Conservation (phyloP, 2,888 invertebrate species). For the Nomada ruficornis region DNA sequence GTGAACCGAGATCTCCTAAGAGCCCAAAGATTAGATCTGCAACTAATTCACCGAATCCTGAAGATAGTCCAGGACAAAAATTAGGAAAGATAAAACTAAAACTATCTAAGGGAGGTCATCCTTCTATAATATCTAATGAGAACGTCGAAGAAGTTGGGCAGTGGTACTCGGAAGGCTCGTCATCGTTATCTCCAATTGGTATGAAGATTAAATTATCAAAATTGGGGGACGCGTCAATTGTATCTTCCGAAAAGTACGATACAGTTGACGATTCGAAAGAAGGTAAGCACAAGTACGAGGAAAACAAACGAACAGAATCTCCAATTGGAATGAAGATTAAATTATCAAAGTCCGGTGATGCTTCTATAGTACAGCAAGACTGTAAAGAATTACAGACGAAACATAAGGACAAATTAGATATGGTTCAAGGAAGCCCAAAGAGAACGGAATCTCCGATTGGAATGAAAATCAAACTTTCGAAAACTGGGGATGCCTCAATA, state of each 20-base stretch:
- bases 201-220: slow-evolving; percentile 80
- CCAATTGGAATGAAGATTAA: slow-evolving; percentile 77
- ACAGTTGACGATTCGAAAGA: slow-evolving; percentile 71
- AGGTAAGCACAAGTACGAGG: slow-evolving; percentile 71
- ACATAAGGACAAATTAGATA: slow-evolving; percentile 69
- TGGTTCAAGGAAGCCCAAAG: slow-evolving; percentile 66
- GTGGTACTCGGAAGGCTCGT: slow-evolving; percentile 79
- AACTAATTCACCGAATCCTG: slow-evolving; percentile 82
- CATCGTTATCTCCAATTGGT: slow-evolving; percentile 78
- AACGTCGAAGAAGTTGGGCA: slow-evolving; percentile 76
- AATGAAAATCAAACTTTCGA: slow-evolving; percentile 81
- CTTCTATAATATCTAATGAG: slow-evolving; percentile 82
- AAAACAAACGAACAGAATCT: slow-evolving; percentile 69
- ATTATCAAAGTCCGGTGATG: slow-evolving; percentile 72
- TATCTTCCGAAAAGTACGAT: slow-evolving; percentile 75
- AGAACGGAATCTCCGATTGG: slow-evolving; percentile 76
- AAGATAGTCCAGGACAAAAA: slow-evolving; percentile 84
- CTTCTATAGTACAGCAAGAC: slow-evolving; percentile 72
- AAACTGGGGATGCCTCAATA: slow-evolving; percentile 77
- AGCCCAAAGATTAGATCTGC: slow-evolving; percentile 82
- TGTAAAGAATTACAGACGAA: slow-evolving; percentile 63
- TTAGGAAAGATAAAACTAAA: slow-evolving; percentile 86
- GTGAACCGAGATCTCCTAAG: slow-evolving; percentile 82
- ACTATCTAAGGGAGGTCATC: slow-evolving; percentile 84
- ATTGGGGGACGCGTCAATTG: slow-evolving; percentile 76